Evolutionary conservation across 1,140 invertebrate species (phyloP), one percentile per base, ranked within the genome.

Genomic region (Hylaeus volcanicus): DNA sequence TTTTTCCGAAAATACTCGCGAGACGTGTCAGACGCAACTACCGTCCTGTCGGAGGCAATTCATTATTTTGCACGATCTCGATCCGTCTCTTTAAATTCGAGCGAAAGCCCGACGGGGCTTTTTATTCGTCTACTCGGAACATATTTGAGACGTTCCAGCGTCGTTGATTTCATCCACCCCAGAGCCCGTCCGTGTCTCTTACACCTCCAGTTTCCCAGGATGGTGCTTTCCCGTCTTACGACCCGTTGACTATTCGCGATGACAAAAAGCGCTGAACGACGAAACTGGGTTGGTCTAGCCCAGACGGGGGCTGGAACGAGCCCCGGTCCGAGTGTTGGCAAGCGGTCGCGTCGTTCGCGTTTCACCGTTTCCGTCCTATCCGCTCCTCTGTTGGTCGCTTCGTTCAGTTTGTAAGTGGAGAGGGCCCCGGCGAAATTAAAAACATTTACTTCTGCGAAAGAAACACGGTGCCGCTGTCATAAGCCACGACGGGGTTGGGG

Each of bases 401-500:
- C 26, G 73, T 78, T 73, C 58, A 26, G 51, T 58, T 84, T 65
- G 48, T 55, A 37, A 65, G 58, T n/a, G 65, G 48, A 26, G 69
- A 69, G 55, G 66, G 65, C 64, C 74, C 43, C 81, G 61, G 72
- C 81, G 86, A 88, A 88, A 89, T 89, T 89, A 89, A 88, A 89
- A 89, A 89, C 87, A 89, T 89, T 89, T 88, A 89, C 87, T 88
- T 86, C 64, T 70, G 55, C 70, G 83, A 85, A 84, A 87, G 82
- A 82, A 74, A 88, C 74, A 81, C 70, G 56, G 76, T 43, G 79
- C 39, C 78, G 75, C 71, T 84, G 88, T 89, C 86, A 88, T 89
- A 89, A 89, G 88, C 85, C 69, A 39, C 64, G 75, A 72, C 9
- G 37, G 60, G 9, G 37, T 26, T 26, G 60, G 3, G 37, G 64